Evolutionary conservation across 2,113 vertebrate species (phyloP).

Genomic region (Chiloscyllium plagiosum): DNA sequence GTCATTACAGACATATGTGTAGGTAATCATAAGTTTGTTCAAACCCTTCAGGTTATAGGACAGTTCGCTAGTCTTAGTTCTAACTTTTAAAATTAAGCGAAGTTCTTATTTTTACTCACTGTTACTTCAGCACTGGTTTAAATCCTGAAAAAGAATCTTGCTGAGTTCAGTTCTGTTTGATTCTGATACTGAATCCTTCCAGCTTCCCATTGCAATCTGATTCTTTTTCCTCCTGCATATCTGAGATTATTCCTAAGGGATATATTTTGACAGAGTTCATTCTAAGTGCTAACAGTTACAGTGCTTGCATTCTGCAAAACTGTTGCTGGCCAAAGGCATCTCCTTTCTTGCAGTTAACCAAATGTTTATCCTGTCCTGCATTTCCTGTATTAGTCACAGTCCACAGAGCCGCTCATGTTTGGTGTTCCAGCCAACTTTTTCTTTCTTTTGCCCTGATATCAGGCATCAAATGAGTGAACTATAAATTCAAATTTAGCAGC

Average conservation of each 20-base stretch:
- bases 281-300: not conserved
- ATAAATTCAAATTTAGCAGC: not conserved
- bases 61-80: not conserved
- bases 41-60: not conserved
- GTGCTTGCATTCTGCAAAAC: not conserved
- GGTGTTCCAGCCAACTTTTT: not conserved
- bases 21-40: not conserved
- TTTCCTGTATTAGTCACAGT: not conserved
- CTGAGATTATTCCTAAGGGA: not conserved
- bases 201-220: not conserved
- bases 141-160: not conserved
- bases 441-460: not conserved
- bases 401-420: not conserved
- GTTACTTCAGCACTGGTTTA: not conserved
- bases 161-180: not conserved
- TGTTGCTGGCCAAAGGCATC: not conserved
- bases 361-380: not conserved
- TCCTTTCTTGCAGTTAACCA: not conserved
- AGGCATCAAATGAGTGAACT: not conserved
- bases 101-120: not conserved
- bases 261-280: not conserved
- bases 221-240: not conserved
- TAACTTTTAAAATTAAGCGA: not conserved
- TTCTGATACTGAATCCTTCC: not conserved
- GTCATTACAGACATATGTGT: not conserved